These are phyloP conservation scores for Piscicola geometra DNA, from an alignment of 2,888 invertebrate genomes.

Conservation along the genomic window DNA sequence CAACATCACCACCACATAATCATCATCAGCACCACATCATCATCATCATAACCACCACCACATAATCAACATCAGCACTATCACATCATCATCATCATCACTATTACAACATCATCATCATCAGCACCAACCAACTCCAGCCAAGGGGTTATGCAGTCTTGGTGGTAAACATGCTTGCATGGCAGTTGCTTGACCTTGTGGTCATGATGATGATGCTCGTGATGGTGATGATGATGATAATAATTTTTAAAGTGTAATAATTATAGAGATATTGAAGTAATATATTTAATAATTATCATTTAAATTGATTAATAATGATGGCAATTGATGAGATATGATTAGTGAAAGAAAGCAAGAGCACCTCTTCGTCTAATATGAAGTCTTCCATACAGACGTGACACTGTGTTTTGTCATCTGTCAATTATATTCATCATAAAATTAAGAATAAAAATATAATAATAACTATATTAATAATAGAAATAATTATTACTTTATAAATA, in stretches of 20 bases:
- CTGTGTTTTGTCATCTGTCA: conserved; percentile 60
- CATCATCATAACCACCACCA: not conserved
- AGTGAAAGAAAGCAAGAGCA: not conserved
- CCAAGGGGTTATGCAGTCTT: conserved; percentile 90
- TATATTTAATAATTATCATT: not conserved
- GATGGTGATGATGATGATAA: not conserved
- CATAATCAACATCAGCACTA: not conserved
- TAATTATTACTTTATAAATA: not conserved
- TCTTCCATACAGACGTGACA: conserved; percentile 97
- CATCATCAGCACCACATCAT: conserved; percentile 5
- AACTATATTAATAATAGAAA: not conserved
- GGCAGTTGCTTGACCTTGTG: conserved; percentile 66
- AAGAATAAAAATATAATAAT: not conserved
- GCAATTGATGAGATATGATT: too few species aligned
- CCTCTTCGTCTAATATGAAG: conserved; percentile 70
- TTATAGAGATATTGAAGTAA: not conserved
- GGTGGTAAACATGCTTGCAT: conserved; percentile 86
- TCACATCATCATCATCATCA: conserved; percentile 28
- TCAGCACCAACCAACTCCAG: conserved; percentile 68
- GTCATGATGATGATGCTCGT: not conserved
- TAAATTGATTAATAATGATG: too few species aligned
- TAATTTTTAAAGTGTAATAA: too few species aligned
- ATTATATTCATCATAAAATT: not conserved
- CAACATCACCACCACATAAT: conserved; percentile 68
- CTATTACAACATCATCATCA: conserved; percentile 49